Evolutionary conservation across 2,888 invertebrate species (phyloP).

Genomic region (Tuberolachnus salignus): DNA sequence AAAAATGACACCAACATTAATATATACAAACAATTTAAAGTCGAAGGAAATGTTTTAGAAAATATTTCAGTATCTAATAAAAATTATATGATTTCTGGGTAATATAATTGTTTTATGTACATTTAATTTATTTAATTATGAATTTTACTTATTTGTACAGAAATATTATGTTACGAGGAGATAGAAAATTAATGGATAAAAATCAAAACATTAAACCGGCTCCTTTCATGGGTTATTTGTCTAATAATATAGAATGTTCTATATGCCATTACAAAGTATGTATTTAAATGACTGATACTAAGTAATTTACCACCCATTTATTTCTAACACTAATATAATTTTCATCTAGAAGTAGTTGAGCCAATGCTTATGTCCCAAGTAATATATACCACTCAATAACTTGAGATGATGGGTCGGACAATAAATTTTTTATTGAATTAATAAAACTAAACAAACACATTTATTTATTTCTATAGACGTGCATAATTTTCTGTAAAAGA

Average conservation of each 20-base stretch:
- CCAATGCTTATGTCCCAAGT: no score
- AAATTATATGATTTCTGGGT: slow-evolving; percentile 14
- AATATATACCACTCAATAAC: no score
- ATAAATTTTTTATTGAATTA: no score
- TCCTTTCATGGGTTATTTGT: slow-evolving; percentile 78
- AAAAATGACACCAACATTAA: slow-evolving; percentile 1
- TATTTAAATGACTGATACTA: slow-evolving; percentile 3
- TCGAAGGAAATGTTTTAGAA: slow-evolving; percentile 3
- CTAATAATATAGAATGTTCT: slow-evolving; percentile 77
- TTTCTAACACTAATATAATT: no score
- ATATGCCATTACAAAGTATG: slow-evolving; percentile 67
- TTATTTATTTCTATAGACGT: no score
- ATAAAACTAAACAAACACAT: no score
- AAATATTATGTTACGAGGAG: not conserved
- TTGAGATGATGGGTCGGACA: no score
- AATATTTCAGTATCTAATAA: slow-evolving; percentile 8
- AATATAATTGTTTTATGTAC: not conserved
- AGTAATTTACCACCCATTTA: no score
- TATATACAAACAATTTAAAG: not conserved
- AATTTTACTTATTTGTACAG: not conserved
- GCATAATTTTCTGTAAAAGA: no score
- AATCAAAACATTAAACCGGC: slow-evolving; percentile 65
- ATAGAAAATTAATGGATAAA: slow-evolving; percentile 47
- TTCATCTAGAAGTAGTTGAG: no score
- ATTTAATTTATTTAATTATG: not conserved